Evolutionary conservation across 2,888 invertebrate species (phyloP).

Genomic region (Polymixis lichenea): DNA sequence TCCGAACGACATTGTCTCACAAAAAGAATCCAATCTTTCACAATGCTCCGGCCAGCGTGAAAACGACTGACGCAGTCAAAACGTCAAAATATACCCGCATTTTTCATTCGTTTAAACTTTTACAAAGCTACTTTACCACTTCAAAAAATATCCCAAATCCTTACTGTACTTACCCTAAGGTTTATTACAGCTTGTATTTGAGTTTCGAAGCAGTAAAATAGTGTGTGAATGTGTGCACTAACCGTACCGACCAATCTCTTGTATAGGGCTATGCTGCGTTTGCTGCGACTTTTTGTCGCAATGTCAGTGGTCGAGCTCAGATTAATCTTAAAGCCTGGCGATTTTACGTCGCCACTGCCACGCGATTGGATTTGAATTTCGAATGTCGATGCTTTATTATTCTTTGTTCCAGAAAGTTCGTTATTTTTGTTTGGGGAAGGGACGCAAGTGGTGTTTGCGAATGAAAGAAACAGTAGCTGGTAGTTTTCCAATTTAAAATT

Average conservation of each 20-base stretch:
- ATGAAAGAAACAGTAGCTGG: background rate
- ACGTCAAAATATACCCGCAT: slow-evolving; percentile 62
- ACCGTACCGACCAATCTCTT: slow-evolving; percentile 71
- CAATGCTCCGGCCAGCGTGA: slow-evolving; percentile 57
- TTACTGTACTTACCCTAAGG: background rate
- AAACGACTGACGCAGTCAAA: slow-evolving; percentile 64
- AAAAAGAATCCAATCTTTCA: slow-evolving; percentile 59
- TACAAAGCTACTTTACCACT: slow-evolving; percentile 8
- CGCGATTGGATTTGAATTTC: slow-evolving; percentile 60
- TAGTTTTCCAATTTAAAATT: slow-evolving; percentile 29
- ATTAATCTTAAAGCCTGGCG: slow-evolving; percentile 60
- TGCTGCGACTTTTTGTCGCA: slow-evolving; percentile 59
- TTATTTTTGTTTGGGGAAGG: slow-evolving; percentile 23
- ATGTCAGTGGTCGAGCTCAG: slow-evolving; percentile 53
- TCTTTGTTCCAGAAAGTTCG: slow-evolving; percentile 46
- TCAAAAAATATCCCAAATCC: background rate
- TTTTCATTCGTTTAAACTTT: slow-evolving; percentile 63
- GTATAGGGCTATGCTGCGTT: slow-evolving; percentile 65
- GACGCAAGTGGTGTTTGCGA: slow-evolving; percentile 18
- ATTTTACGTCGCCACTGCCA: slow-evolving; percentile 56
- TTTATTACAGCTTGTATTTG: background rate
- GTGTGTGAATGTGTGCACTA: slow-evolving; percentile 54
- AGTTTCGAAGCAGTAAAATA: background rate
- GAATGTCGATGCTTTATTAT: slow-evolving; percentile 59
- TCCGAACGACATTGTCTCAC: slow-evolving; percentile 55